phyloP scores from a whole-genome alignment of 2,797 vertebrate genomes.

The Siniperca obscura region DNA sequence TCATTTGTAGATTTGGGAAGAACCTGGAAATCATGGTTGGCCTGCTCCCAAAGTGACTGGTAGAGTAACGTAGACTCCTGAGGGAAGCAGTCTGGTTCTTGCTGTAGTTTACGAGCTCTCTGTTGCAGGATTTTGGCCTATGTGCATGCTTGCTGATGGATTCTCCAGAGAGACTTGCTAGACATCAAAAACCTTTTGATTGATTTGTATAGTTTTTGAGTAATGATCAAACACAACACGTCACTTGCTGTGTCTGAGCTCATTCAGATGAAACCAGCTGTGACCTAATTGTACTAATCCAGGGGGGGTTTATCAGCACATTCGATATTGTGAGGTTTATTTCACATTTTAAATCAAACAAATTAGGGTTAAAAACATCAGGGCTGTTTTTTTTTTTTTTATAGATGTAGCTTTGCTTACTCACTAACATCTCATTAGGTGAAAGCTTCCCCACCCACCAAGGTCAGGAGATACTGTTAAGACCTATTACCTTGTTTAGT shows the following conservation, averaged over 20 bases:
- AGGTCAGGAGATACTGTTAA: not conserved
- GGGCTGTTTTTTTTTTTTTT: conserved; percentile 1
- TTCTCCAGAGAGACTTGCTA: conserved; percentile 56
- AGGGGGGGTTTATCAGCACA: conserved; percentile 11
- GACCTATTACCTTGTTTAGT: not conserved
- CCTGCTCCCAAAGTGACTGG: conserved; percentile 51
- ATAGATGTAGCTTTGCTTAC: not conserved
- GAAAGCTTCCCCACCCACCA: not conserved
- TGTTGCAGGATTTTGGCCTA: conserved; percentile 46
- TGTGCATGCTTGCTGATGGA: conserved; percentile 44
- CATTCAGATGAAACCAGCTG: conserved; percentile 22
- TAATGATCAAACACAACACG: conserved; percentile 14
- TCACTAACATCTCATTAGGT: not conserved
- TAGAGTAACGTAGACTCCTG: conserved; percentile 49
- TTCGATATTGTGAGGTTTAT: conserved; percentile 30
- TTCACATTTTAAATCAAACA: conserved; percentile 31
- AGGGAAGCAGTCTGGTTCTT: conserved; percentile 51
- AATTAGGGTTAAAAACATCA: not conserved
- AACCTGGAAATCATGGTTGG: conserved; percentile 54
- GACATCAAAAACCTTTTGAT: conserved; percentile 41
- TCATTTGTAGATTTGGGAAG: conserved; percentile 52
- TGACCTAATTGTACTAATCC: not conserved
- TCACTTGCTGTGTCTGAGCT: conserved; percentile 27
- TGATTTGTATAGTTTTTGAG: conserved; percentile 30
- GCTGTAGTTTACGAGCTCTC: conserved; percentile 53